phyloP scores from a whole-genome alignment of 2,113 vertebrate genomes.

The Pampusana beccarii region DNA sequence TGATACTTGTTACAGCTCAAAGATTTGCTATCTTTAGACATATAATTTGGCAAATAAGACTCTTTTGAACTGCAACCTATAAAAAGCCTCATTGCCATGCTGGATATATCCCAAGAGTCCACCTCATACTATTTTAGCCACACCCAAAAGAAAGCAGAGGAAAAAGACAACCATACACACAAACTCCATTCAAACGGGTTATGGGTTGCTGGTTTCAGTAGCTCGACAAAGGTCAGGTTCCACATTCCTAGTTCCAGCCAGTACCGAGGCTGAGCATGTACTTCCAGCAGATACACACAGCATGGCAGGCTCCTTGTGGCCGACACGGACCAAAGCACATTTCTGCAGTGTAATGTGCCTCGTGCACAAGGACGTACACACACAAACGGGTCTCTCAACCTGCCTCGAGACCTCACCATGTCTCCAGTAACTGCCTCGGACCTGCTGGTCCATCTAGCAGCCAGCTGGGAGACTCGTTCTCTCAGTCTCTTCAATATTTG shows the following conservation, averaged over 20 bases:
- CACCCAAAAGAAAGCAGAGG: background rate
- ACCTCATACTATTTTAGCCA: background rate
- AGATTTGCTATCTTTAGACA: background rate
- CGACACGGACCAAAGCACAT: background rate
- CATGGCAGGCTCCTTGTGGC: background rate
- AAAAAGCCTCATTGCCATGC: background rate
- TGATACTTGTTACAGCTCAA: background rate
- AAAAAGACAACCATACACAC: background rate
- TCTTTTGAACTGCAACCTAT: background rate
- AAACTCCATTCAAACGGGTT: background rate
- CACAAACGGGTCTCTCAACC: background rate
- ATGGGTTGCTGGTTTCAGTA: fast-evolving
- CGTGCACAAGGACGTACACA: background rate
- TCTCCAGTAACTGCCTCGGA: background rate
- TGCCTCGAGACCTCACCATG: fast-evolving
- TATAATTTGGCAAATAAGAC: background rate
- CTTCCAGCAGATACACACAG: background rate
- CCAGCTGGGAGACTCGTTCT: background rate
- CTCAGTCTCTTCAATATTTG: background rate
- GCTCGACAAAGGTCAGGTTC: background rate
- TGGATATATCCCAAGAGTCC: background rate
- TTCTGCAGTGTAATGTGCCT: fast-evolving
- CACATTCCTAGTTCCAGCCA: too few species aligned
- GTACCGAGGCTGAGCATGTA: background rate
- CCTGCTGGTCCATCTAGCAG: background rate